Conservation (phyloP, 2,797 vertebrate genomes). For the Perodicticus potto region DNA sequence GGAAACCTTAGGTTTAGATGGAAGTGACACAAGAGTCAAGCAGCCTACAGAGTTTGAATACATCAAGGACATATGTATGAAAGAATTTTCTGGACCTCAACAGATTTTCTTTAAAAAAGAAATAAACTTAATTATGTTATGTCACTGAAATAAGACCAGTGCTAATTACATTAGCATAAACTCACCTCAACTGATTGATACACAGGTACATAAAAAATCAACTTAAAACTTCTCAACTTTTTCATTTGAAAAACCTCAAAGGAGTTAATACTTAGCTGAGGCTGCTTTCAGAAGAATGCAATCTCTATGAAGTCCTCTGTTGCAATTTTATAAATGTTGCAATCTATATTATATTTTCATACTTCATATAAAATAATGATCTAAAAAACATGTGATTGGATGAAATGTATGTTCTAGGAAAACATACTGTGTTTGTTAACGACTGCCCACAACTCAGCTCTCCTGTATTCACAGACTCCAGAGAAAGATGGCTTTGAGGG, state of each 20-base stretch:
- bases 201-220: background rate
- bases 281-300: background rate
- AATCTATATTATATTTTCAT: background rate
- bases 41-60: background rate
- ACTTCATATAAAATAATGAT: background rate
- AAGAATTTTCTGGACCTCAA: background rate
- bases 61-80: background rate
- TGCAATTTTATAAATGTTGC: background rate
- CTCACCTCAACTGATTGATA: background rate
- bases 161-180: background rate
- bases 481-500: background rate
- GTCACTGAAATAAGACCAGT: background rate
- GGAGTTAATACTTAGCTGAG: background rate
- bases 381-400: background rate
- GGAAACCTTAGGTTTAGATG: background rate
- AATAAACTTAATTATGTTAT: background rate
- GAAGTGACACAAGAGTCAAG: background rate
- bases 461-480: background rate
- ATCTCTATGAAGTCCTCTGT: background rate
- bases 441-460: background rate
- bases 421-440: background rate
- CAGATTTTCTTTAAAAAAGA: background rate
- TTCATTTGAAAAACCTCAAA: background rate
- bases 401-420: background rate
- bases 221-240: background rate